Evolutionary conservation across 2,113 vertebrate genomes (phyloP), one percentile per base, ranked within the genome.

Genomic region (Gallinago paraguaiae): DNA sequence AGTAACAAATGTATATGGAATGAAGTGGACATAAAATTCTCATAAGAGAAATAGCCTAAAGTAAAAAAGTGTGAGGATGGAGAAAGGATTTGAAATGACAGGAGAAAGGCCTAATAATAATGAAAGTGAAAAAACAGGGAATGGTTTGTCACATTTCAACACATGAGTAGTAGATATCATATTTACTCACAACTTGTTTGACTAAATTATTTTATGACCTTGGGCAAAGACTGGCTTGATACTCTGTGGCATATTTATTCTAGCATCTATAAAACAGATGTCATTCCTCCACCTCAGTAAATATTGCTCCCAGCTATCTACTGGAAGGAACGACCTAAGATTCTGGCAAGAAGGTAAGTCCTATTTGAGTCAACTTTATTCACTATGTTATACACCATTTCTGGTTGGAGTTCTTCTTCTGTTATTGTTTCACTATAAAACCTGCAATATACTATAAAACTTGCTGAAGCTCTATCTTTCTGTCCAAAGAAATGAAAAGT

Each of bases 91-190:
- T 86, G 72, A 96, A 94, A 60, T 76, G 90, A 88, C 83, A 57
- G 30, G 28, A 91, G 77, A 93, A 95, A 81, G 45, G 65, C 70
- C 77, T 76, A 91, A 85, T 90, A 92, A 95, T 70, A 69, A 91
- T 63, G 59, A 96, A 94, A 41, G 31, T 82, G 74, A 86, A 89
- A 81, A 92, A 94, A 86, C 4, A 81, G 31, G 14, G 83, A 86
- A 92, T 35, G 45, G n/a, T 92, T 96, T 95, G 92, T 91, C 91
- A 91, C 67, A 88, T 89, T 91, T 95, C 84, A 94, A 87, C 63
- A 79, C n/a, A 60, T 74, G 53, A 93, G 63, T 63, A 72, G 83
- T n/a, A 87, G 77, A 82, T 89, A 94, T 45, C 84, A 53, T 71
- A 87, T 93, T 94, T 84, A 86, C 74, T 89, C 91, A 88, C 77